Evolutionary conservation across 2,888 invertebrate species (phyloP).

Genomic region (Keiferia lycopersicella): DNA sequence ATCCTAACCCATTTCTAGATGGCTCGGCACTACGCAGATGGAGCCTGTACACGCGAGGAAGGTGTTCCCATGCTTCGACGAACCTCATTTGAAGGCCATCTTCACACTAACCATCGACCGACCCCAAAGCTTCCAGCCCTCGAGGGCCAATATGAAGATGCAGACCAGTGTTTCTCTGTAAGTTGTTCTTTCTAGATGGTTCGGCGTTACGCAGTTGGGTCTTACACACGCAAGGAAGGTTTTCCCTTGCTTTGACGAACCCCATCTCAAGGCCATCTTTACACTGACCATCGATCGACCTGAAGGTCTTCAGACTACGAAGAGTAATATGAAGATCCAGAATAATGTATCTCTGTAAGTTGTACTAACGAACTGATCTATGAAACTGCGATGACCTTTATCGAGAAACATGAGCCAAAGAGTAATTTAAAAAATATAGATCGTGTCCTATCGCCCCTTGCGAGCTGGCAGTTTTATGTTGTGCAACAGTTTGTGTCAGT

Average conservation of each 20-base stretch:
- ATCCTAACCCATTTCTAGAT: conserved; percentile 60
- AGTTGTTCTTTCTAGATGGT: conserved; percentile 73
- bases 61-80: conserved; percentile 91
- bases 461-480: no score
- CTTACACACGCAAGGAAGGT: conserved; percentile 85
- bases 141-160: conserved; percentile 63
- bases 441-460: no score
- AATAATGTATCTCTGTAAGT: conserved; percentile 53
- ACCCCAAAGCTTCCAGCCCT: conserved; percentile 53
- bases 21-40: conserved; percentile 86
- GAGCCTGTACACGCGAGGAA: conserved; percentile 85
- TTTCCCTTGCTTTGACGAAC: conserved; percentile 90
- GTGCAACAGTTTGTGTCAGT: no score
- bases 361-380: background rate
- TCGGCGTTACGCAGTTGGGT: conserved; percentile 87
- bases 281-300: conserved; percentile 67
- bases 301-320: conserved; percentile 49
- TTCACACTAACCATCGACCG: conserved; percentile 71
- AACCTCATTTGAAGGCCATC: conserved; percentile 73
- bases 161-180: conserved; percentile 50
- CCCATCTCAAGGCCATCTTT: conserved; percentile 74
- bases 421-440: no score
- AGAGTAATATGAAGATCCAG: conserved; percentile 63
- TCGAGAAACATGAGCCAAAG: no score
- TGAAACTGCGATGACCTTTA: no score